Evolutionary conservation across 2,888 invertebrate species (phyloP).

Genomic region (Leptopilina myrica): DNA sequence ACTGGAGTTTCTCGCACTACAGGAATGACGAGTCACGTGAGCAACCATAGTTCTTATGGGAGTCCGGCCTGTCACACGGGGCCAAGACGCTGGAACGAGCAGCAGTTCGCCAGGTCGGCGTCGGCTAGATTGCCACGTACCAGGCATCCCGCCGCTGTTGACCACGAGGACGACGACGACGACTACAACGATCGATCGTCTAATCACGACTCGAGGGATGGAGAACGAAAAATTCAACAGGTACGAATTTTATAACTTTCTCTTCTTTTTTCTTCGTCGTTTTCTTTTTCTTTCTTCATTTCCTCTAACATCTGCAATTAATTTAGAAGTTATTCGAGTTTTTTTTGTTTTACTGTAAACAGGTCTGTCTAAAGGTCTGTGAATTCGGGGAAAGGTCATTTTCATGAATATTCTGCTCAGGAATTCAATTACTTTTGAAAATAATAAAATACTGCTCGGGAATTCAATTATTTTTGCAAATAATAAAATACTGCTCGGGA

Average conservation of each 20-base stretch:
- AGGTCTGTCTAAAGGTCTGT: too few relatives aligned
- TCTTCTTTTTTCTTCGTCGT: too few relatives aligned
- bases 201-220: slow-evolving; percentile 79
- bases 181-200: slow-evolving; percentile 73
- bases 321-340: too few relatives aligned
- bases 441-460: too few relatives aligned
- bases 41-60: slow-evolving; percentile 47
- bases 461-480: too few relatives aligned
- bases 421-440: too few relatives aligned
- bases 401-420: too few relatives aligned
- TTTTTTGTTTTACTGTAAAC: too few relatives aligned
- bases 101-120: slow-evolving; percentile 87
- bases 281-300: not conserved
- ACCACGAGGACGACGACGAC: slow-evolving; percentile 76
- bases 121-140: slow-evolving; percentile 86
- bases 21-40: slow-evolving; percentile 55
- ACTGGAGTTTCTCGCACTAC: slow-evolving; percentile 60
- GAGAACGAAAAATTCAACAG: slow-evolving; percentile 86
- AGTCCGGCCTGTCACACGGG: slow-evolving; percentile 59
- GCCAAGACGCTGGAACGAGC: slow-evolving; percentile 67
- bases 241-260: slow-evolving; percentile 70
- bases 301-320: too few relatives aligned
- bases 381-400: too few relatives aligned
- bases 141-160: slow-evolving; percentile 71
- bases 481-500: too few relatives aligned